phyloP scores from a whole-genome alignment of 2,797 vertebrate species.

The Notoglanidium macrostoma region DNA sequence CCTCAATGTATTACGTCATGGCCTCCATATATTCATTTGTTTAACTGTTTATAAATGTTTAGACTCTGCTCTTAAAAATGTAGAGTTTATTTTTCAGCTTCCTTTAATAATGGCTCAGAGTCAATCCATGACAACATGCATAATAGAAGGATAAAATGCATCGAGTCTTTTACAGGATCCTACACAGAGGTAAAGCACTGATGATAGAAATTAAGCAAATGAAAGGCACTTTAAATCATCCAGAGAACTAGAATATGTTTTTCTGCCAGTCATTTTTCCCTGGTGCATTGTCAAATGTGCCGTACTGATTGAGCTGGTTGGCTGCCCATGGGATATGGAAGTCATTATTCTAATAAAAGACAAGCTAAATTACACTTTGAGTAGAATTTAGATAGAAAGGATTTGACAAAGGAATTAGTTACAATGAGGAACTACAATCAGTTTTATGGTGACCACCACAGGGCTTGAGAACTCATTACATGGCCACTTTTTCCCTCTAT shows the following conservation, averaged over 20 bases:
- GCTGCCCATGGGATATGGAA: conserved; percentile 25
- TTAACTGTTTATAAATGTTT: not conserved
- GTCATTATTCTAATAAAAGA: conserved; percentile 35
- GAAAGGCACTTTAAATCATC: conserved; percentile 15
- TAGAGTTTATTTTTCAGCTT: not conserved
- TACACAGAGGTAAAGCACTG: not conserved
- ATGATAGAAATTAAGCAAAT: conserved; percentile 22
- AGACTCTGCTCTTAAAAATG: not conserved
- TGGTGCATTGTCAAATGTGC: not conserved
- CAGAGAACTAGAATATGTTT: conserved; percentile 3
- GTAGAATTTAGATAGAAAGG: conserved; percentile 25
- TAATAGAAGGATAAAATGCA: not conserved
- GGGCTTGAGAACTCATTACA: conserved; percentile 34
- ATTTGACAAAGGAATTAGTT: conserved; percentile 32
- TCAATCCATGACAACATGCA: not conserved
- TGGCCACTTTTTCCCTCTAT: conserved; percentile 8
- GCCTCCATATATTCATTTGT: not conserved
- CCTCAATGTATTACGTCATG: too few relatives aligned
- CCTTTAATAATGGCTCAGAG: not conserved
- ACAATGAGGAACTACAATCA: conserved; percentile 11
- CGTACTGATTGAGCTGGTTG: conserved; percentile 21
- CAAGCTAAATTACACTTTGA: conserved; percentile 38
- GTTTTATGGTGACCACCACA: conserved; percentile 25
- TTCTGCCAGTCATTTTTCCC: conserved; percentile 10
- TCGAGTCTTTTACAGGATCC: not conserved